Evolutionary conservation across 1,140 invertebrate species (phyloP).

Genomic region (Hesperophylax magnus): DNA sequence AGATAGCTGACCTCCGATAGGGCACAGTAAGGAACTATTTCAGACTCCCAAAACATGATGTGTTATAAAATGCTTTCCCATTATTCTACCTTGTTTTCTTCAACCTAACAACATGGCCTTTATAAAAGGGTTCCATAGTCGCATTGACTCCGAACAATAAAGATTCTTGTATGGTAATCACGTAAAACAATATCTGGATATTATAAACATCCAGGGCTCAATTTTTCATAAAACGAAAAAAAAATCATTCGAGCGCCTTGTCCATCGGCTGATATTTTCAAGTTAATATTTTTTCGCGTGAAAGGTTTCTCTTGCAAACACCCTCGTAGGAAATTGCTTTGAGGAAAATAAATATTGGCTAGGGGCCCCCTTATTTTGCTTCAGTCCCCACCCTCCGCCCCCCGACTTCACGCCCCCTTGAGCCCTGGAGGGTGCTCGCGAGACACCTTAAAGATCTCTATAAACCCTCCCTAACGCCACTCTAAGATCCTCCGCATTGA

Average conservation of each 20-base stretch:
- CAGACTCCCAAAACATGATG: too few species aligned
- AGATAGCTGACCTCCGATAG: too few species aligned
- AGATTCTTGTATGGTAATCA: too few species aligned
- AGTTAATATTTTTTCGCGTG: slow-evolving; percentile 54
- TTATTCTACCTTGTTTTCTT: too few species aligned
- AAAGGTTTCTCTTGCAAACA: slow-evolving; percentile 55
- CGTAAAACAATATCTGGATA: too few species aligned
- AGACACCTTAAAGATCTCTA: slow-evolving; percentile 49
- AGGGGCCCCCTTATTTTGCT: slow-evolving; percentile 26
- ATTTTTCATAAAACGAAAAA: too few species aligned
- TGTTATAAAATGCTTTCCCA: too few species aligned
- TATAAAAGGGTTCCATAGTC: too few species aligned
- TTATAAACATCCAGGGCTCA: too few species aligned
- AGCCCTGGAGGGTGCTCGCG: slow-evolving; percentile 50
- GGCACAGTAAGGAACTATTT: too few species aligned
- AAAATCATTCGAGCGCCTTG: neutral
- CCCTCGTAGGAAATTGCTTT: slow-evolving; percentile 56
- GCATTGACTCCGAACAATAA: too few species aligned
- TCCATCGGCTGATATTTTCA: slow-evolving; percentile 29
- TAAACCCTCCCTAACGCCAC: slow-evolving; percentile 47
- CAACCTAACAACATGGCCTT: too few species aligned
- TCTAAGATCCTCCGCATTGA: slow-evolving; percentile 31
- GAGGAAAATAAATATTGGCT: slow-evolving; percentile 56
- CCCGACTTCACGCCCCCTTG: slow-evolving; percentile 45
- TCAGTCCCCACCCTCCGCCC: neutral